Base-by-base conservation (phyloP, 2,888 invertebrate genomes). In the Listrodromus nycthemerus region DNA sequence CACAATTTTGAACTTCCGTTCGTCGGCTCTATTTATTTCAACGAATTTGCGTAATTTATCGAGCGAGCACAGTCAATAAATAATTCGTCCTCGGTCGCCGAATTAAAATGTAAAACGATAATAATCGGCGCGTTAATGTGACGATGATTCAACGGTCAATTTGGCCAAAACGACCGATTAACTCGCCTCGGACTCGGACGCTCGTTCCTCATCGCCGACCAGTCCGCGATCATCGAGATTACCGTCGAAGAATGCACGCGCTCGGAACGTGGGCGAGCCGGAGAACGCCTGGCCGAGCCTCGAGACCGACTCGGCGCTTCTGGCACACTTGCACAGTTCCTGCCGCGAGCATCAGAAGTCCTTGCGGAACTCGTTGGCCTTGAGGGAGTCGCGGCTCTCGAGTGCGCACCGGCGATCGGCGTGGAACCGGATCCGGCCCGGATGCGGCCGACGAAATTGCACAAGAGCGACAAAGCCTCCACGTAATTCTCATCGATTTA, bases 321-420 rank as follows among this genome's bases (percentile, higher is more conserved):
- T 61, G 70, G 58, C 75, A 79, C 75, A 75, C 70, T 71, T 71
- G 55, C 74, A 55, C 37, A 37, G 70, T 84, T 81, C n/a, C 78
- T 52, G 48, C 70, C 58, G 41, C 66, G 70, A 65, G 37, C 74
- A 33, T 52, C 65, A 66, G 70, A 74, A 78, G 74, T 70, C 81
- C 78, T 81, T 75, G 74, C 75, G 71, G 41, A 79, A 84, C 78
- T 70, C 61, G 81, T 79, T 81, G 81, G 84, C 81, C 84, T 84
- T 84, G 81, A 81, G 58, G 65, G 67, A 52, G 81, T 82, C 75
- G 33, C 61, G 75, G 19, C 48, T 37, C 71, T 30, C 45, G 21
- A 45, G 45, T 19, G 70, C 78, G 65, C 66, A 78, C 70, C 61
- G 33, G 13, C 61, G 65, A 13, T 3, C 41, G 61, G 67, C 71